A percentile compares a stretch with the other conserved stretches of the same genome.
phyloP scores from a whole-genome alignment of 2,113 vertebrate genomes.

The Eudyptes chrysolophus region DNA sequence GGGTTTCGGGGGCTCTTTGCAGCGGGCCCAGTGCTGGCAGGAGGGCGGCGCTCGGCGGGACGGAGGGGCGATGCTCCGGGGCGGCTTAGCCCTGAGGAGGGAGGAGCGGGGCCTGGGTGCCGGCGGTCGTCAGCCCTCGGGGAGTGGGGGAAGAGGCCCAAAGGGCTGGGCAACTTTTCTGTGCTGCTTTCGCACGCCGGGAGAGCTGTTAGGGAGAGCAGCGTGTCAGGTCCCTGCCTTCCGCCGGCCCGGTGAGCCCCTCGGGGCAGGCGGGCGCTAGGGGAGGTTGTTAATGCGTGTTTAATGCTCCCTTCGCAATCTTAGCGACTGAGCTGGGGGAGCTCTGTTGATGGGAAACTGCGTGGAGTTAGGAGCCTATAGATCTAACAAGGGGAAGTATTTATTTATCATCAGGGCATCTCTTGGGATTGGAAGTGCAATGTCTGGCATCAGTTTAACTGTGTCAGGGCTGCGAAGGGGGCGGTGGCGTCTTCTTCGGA shows the following conservation, averaged over 20 bases:
- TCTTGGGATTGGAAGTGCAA: not conserved
- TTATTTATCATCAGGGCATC: not conserved
- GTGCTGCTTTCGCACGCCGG: not conserved
- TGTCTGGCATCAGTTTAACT: not conserved
- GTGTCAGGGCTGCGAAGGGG: not conserved
- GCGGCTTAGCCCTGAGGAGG: not conserved
- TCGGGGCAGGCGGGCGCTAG: not conserved
- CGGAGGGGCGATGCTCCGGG: not conserved
- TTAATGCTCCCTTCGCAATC: not conserved
- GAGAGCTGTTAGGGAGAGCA: not conserved
- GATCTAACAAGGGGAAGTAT: not conserved
- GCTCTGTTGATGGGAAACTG: not conserved
- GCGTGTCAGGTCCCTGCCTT: not conserved
- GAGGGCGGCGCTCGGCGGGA: not conserved
- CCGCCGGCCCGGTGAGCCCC: not conserved
- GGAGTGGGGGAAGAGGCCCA: not conserved
- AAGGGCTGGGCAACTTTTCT: conserved; percentile 15
- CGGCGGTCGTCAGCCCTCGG: too few species aligned
- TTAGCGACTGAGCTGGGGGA: not conserved
- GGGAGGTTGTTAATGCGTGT: not conserved
- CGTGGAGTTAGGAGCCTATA: not conserved
- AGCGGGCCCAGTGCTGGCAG: not conserved
- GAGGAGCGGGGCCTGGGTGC: not conserved
- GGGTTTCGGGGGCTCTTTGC: not conserved
- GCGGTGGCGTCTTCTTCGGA: accelerated